Evolutionary conservation across 2,888 invertebrate species (phyloP), one percentile per base, ranked within the genome.

Genomic region (Ceramica pisi): DNA sequence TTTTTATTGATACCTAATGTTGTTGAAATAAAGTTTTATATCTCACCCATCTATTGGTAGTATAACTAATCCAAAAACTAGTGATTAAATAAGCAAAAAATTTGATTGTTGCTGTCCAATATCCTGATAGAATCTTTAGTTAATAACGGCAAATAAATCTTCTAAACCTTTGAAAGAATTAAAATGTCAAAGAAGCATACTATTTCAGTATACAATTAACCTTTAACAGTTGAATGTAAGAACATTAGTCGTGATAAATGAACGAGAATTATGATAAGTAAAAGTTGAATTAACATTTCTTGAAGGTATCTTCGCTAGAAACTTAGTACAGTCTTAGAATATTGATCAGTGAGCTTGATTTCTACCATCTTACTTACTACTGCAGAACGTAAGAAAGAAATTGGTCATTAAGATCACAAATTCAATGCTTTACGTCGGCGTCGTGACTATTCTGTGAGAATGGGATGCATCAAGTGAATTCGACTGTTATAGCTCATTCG

Each of bases 281-380:
- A 71, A 75, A 79, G 56, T 65, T 50, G 16, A 60, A 66, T 74
- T 69, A 48, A 50, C 72, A 63, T 69, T 51, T 67, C 35, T 68
- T 71, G 53, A 60, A 67, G 44, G 51, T 60, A 64, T 67, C 44
- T 67, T 51, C 51, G 59, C 56, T 73, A 65, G 59, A 74, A 75
- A 62, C 61, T 53, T 38, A 44, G 65, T 53, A 66, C 57, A 21
- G 57, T 53, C 35, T 53, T 46, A 66, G 63, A 71, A 77, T 67
- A 77, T 77, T 77, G 55, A 77, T 46, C 62, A 71, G 50, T 64
- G n/a, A 51, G 56, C 51, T 56, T 67, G 41, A 67, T 77, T 77
- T 78, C 60, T 77, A 60, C 78, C 31, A 60, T 41, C 57, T 65
- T 48, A 12, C 23, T 21, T 41, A 41, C 44, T 31, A 31, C 31